phyloP scores from a whole-genome alignment of 2,888 invertebrate genomes.

The Drosophila conformis region DNA sequence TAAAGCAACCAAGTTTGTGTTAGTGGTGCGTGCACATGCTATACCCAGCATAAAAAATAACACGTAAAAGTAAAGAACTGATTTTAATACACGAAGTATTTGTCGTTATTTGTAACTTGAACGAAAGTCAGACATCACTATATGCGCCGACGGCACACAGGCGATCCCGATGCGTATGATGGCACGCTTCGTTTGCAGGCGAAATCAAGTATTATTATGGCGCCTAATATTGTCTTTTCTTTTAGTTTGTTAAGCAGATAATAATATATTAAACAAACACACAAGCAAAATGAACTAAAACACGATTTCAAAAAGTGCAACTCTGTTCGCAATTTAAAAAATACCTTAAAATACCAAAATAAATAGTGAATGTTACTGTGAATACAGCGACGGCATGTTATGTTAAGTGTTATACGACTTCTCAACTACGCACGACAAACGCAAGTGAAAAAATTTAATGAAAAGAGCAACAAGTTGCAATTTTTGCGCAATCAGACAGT shows the following conservation, averaged over 20 bases:
- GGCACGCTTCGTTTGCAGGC: too few relatives aligned
- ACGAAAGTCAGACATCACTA: too few relatives aligned
- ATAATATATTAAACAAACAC: neutral
- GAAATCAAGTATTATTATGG: too few relatives aligned
- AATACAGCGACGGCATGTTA: neutral
- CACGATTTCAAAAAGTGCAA: neutral
- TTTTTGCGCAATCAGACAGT: constrained; percentile 25
- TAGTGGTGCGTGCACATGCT: neutral
- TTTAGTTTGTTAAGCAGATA: neutral
- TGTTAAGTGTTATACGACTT: constrained; percentile 33
- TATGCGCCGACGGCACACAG: too few relatives aligned
- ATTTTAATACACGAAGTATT: neutral
- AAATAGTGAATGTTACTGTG: neutral
- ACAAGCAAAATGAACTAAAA: neutral
- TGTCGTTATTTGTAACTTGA: neutral
- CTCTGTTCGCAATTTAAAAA: neutral
- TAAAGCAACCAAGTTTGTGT: neutral
- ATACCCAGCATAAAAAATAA: neutral
- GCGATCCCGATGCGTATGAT: too few relatives aligned
- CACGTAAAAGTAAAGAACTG: neutral
- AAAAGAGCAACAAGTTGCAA: constrained; percentile 63
- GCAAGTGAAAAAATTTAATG: constrained; percentile 29
- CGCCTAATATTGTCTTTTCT: too few relatives aligned
- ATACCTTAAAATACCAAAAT: neutral
- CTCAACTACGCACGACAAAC: constrained; percentile 31